Evolutionary conservation across 53 echinoderm and acorn worm genomes (phyloP), one percentile per base, ranked within the genome.

Genomic region (Echinometra lucunter): DNA sequence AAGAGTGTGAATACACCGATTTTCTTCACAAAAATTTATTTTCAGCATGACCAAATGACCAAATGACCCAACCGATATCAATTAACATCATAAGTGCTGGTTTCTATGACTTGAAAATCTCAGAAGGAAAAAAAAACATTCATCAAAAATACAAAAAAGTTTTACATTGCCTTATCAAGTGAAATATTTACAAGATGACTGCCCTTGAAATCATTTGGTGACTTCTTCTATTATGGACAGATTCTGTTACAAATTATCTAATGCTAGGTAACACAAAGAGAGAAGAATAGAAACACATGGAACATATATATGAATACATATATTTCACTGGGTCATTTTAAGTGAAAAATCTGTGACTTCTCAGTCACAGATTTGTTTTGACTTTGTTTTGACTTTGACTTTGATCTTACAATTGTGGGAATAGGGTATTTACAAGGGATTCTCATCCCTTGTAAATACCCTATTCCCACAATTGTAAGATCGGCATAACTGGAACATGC

Each of bases 1-100:
- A 3, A 72, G 13, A 34, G 35, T n/a, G 9, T 13, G 13, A 72
- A 34, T 32, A 34, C 35, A 72, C 13, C 35, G 72, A 78, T 5
- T 38, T 78, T 78, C 78, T 78, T 78, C 42, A 78, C 78, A 78
- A 78, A 75, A 78, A 78, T 78, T 78, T 38, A 21, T 19, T 40
- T 38, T 78, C 42, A 1, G 38, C 21, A 21, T 40, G 37, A 78
- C 78, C 38, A 78, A 78, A 42, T 78, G 18, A 19, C 40, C 78
- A 78, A 78, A n/a, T n/a, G n/a, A n/a, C n/a, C n/a, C n/a, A 78
- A 78, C 38, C 78, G 42, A 78, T 38, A 78, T 40, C 78, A 42
- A 78, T 4, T 1, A 75, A 42, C 75, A 75, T 37, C 18, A 75
- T 69, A 30, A 75, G 78, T 42, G 78, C 40, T 78, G 6, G 28